phyloP scores from a whole-genome alignment of 2,113 vertebrate genomes.

The Platysteira castanea region DNA sequence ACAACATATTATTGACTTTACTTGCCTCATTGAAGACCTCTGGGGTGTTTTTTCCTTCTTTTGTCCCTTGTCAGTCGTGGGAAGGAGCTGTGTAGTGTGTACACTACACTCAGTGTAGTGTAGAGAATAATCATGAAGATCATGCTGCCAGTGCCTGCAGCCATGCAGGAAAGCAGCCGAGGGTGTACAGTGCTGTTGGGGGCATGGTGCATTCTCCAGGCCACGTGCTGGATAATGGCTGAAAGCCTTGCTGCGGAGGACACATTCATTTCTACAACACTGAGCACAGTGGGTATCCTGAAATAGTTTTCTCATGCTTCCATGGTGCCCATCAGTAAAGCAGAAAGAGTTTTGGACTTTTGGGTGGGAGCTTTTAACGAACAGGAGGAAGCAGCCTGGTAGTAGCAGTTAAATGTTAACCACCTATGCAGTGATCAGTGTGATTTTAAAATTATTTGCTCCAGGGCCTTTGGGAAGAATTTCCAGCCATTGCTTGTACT shows the following conservation, averaged over 20 bases:
- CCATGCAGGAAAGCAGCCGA: rapidly evolving
- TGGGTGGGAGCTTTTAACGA: not conserved
- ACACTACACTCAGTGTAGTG: not conserved
- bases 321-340: not conserved
- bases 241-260: not conserved
- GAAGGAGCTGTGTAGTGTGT: too few species aligned
- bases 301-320: not conserved
- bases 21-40: not conserved
- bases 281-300: not conserved
- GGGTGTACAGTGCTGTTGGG: not conserved
- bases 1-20: not conserved
- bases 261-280: not conserved
- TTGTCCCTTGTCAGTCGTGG: not conserved
- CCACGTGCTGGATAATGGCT: not conserved
- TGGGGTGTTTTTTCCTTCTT: not conserved
- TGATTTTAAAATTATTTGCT: not conserved
- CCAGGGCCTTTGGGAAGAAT: not conserved
- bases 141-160: not conserved
- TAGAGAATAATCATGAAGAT: not conserved
- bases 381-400: not conserved
- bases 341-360: not conserved
- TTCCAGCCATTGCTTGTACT: not conserved
- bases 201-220: rapidly evolving
- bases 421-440: not conserved
- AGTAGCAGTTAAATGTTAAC: not conserved